Percentiles rank a stretch among this genome's conserved stretches.
These are phyloP conservation scores for Pseudoatta argentina DNA, from an alignment of 1,140 invertebrate species.

Conservation along the genomic window DNA sequence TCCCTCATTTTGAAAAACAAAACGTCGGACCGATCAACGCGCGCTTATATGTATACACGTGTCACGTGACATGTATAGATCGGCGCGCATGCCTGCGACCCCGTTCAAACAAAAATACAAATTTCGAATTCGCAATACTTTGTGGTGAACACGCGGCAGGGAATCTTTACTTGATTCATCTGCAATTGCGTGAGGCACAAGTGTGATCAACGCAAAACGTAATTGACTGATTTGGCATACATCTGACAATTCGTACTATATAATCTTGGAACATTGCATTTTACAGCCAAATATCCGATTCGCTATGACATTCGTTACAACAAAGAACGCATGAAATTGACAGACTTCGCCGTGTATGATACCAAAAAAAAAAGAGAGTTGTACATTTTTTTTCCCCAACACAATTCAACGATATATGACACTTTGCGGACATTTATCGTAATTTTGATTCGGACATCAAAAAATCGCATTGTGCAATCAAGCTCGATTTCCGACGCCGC, in stretches of 20 bases:
- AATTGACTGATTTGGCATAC: neutral
- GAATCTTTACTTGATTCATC: neutral
- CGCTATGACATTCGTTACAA: neutral
- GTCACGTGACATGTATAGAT: slow-evolving; percentile 52
- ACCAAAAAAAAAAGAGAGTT: neutral
- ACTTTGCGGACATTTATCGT: neutral
- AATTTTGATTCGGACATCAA: neutral
- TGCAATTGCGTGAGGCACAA: neutral
- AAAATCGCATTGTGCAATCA: neutral
- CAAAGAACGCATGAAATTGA: neutral
- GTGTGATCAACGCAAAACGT: neutral
- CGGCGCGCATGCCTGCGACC: slow-evolving; percentile 44
- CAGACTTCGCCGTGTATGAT: neutral
- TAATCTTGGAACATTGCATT: neutral
- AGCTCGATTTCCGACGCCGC: neutral
- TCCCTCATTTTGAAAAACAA: neutral
- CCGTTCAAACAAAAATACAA: slow-evolving; percentile 43
- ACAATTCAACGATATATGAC: neutral
- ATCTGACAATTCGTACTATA: neutral
- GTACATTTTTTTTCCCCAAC: neutral
- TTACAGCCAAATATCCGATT: neutral
- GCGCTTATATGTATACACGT: slow-evolving; percentile 43
- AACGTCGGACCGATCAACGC: slow-evolving; percentile 11
- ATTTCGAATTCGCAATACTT: slow-evolving; percentile 48
- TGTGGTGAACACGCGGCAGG: neutral